These are phyloP conservation scores for Cepaea nemoralis DNA, from an alignment of 1,140 invertebrate genomes.

Conservation along the genomic window DNA sequence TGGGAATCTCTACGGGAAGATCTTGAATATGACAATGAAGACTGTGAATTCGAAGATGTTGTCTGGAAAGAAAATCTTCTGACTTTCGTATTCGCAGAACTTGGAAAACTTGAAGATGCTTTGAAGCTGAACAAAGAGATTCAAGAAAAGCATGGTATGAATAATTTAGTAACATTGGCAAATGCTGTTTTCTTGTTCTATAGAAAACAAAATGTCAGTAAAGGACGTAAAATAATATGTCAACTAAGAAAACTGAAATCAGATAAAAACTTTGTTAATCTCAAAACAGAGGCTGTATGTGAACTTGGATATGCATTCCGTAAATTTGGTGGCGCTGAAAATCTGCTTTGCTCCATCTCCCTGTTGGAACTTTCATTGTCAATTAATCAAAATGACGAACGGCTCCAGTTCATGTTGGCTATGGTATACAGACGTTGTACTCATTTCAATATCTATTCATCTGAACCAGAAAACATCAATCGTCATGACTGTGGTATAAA, in stretches of 20 bases:
- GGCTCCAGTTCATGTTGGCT: neutral
- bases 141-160: no score
- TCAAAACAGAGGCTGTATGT: neutral
- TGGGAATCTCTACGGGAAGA: neutral
- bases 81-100: neutral
- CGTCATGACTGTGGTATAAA: neutral
- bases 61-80: constrained; percentile 15
- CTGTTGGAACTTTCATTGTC: neutral
- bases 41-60: neutral
- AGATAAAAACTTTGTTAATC: neutral
- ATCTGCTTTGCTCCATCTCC: neutral
- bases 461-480: neutral
- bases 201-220: neutral
- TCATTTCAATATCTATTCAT: neutral
- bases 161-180: neutral
- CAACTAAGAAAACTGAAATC: neutral
- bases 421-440: constrained; percentile 1
- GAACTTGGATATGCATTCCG: neutral
- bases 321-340: neutral
- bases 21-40: neutral
- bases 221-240: neutral
- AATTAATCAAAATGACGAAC: neutral
- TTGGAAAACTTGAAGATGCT: neutral
- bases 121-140: neutral
- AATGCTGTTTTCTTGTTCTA: neutral